Evolutionary conservation across 2,797 vertebrate genomes (phyloP).

Genomic region (Streptopelia turtur): DNA sequence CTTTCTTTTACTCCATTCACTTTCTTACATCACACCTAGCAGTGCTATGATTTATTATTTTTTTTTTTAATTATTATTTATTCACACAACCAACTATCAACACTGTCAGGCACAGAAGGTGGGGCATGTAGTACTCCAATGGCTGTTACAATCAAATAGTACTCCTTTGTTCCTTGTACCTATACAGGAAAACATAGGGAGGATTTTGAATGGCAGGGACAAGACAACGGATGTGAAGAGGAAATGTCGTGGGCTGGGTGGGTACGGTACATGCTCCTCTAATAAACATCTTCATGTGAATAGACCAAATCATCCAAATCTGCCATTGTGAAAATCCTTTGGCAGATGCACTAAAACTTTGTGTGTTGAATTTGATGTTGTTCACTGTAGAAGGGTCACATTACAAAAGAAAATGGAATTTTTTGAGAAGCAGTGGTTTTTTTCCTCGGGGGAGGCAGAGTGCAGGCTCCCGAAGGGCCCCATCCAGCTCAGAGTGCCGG

Average conservation of each 20-base stretch:
- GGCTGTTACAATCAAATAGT: neutral
- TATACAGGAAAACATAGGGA: neutral
- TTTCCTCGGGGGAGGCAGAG: neutral
- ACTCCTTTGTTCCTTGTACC: neutral
- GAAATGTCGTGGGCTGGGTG: neutral
- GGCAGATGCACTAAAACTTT: neutral
- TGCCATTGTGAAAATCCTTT: neutral
- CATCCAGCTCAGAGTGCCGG: rapidly evolving
- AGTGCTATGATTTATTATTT: rapidly evolving
- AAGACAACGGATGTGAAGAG: neutral
- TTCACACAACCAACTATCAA: neutral
- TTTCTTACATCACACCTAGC: neutral
- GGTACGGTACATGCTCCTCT: rapidly evolving
- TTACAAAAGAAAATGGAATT: neutral
- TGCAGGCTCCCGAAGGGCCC: neutral
- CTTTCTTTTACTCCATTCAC: neutral
- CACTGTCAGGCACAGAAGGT: neutral
- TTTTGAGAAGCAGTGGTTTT: neutral
- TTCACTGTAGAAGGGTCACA: neutral
- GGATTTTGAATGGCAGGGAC: neutral
- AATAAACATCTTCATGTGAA: neutral
- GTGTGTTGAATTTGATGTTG: neutral
- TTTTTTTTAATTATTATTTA: neutral
- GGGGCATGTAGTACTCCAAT: neutral
- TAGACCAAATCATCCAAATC: neutral